These are phyloP conservation scores for Salarias fasciatus DNA, from an alignment of 2,797 vertebrate species.

Conservation along the genomic window DNA sequence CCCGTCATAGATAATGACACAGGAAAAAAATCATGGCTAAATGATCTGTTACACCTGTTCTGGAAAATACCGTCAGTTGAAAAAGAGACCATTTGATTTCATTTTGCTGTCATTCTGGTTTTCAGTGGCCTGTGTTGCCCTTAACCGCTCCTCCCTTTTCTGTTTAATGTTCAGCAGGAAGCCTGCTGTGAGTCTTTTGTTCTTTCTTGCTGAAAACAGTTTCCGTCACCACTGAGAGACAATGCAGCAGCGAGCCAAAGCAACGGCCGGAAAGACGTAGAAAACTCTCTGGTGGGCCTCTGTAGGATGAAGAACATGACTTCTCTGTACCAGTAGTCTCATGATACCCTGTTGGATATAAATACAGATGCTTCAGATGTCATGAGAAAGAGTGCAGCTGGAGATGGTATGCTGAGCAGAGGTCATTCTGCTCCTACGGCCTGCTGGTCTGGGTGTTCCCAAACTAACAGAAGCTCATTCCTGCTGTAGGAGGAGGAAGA, in stretches of 20 bases:
- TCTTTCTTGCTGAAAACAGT: background rate
- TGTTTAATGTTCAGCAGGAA: no score
- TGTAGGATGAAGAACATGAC: no score
- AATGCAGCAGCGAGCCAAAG: background rate
- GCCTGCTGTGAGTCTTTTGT: background rate
- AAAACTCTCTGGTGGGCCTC: background rate
- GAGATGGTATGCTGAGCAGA: background rate
- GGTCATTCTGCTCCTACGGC: conserved; percentile 9
- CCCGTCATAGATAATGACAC: no score
- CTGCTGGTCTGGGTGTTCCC: conserved; percentile 12
- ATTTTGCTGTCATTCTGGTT: no score
- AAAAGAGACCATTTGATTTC: no score
- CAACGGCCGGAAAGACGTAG: background rate
- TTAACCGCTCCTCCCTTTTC: no score
- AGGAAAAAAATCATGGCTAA: no score
- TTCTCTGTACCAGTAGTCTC: no score
- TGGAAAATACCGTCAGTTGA: no score
- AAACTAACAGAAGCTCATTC: conserved; percentile 36
- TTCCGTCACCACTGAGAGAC: background rate
- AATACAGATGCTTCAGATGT: background rate
- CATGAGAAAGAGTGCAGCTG: conserved; percentile 13
- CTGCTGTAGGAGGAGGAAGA: conserved; percentile 8
- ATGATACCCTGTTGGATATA: background rate
- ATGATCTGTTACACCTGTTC: no score
- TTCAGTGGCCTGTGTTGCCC: no score